Base-by-base conservation (phyloP, 2,797 vertebrate species). In the Microctenopoma lineatum region DNA sequence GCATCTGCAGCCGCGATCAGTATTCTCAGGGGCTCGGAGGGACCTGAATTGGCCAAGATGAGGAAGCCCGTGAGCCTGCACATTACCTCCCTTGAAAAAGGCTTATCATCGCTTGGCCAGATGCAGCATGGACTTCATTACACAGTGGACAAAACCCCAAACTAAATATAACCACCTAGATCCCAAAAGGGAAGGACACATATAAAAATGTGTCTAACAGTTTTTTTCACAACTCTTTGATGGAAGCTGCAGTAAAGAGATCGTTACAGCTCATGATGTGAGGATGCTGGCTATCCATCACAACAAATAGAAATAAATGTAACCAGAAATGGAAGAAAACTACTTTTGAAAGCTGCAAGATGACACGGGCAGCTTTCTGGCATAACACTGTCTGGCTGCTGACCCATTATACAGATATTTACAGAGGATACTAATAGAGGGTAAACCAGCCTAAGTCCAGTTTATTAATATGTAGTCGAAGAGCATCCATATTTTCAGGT, bases 1-100 rank as follows among this genome's bases (percentile, higher is more conserved):
- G 75, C 90, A 88, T 90, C 71, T 48, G 3, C 70, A 72, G 79
- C 86, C 79, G 74, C 67, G 83, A 87, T 89, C 75, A 52, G 75
- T 75, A 84, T 80, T 89, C 85, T 77, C 77, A 0, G 52, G 66
- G 84, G 70, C 57, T 74, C 26, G 7, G 39, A n/a, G 39, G 66
- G 80, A 68, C 72, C 74, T 26, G 56, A 67, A 56, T 68, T 26
- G 75, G 70, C 63, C 53, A 18, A 73, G 74, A 85, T 59, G 75
- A 83, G 77, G 79, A 57, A 71, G 83, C 72, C 83, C 85, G 73
- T 29, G 71, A 81, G 87, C 77, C 54, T 58, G 46, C 65, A 85
- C 69, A 77, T 86, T 83, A 85, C 62, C 59, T 81, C 70, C 67
- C 48, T 53, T 59, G 41, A 70, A 85, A 87, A 85, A 60, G 57